phyloP scores from a whole-genome alignment of 2,888 invertebrate genomes.

The Didymodactylos carnosus region DNA sequence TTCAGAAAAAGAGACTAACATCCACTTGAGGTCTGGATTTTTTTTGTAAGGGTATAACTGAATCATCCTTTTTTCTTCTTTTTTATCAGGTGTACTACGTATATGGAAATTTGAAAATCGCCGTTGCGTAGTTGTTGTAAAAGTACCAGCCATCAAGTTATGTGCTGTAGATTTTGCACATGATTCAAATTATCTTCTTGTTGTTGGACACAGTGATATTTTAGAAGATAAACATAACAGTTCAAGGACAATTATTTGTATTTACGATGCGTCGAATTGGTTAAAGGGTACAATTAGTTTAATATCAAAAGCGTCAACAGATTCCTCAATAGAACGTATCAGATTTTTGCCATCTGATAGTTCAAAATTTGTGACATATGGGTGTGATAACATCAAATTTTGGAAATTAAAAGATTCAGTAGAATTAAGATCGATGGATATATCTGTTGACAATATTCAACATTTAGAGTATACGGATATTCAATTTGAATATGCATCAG shows the following conservation, averaged over 20 bases:
- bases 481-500: conserved; percentile 24
- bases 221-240: too few relatives aligned
- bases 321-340: conserved; percentile 28
- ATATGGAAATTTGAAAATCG: conserved; percentile 28
- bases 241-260: conserved; percentile 18
- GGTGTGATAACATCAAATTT: conserved; percentile 29
- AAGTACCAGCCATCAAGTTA: conserved; percentile 14
- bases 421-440: conserved; percentile 27
- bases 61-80: too few relatives aligned
- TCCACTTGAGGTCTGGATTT: too few relatives aligned
- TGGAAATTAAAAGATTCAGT: conserved; percentile 32
- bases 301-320: conserved; percentile 32
- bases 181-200: conserved; percentile 29
- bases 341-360: conserved; percentile 29
- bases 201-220: conserved; percentile 32
- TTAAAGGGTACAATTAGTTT: conserved; percentile 23
- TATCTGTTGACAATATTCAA: conserved; percentile 25
- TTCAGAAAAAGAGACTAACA: too few relatives aligned
- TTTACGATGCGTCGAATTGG: conserved; percentile 23
- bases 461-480: conserved; percentile 33
- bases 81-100: conserved; percentile 20
- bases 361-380: conserved; percentile 32
- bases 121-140: conserved; percentile 21
- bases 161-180: conserved; percentile 25
- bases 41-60: too few relatives aligned